Evolutionary conservation across 1,140 invertebrate species (phyloP), one percentile per base, ranked within the genome.

Genomic region (Drosophila ananassae): DNA sequence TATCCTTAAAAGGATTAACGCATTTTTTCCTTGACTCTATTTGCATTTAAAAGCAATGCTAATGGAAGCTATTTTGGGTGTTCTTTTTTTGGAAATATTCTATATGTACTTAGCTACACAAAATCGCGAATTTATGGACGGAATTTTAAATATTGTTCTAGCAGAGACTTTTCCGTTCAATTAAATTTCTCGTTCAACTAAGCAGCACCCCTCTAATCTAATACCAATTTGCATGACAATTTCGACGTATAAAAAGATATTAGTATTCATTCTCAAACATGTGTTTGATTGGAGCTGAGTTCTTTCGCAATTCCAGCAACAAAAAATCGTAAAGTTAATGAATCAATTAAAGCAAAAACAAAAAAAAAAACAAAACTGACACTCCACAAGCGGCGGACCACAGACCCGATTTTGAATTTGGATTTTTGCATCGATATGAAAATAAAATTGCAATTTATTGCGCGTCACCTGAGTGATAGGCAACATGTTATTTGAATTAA

Each of bases 401-500:
- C 10, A 55, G 69, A 77, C 62, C 59, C 50, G 68, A 73, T 57
- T 62, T 47, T 12, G 39, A 8, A 44, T 44, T 44, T 46, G 13
- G 1, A 9, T 57, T 12, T 30, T 39, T 22, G 44, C 52, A 21
- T 37, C 25, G 53, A 13, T 24, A 51, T 67, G 39, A 56, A 61
- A 63, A 67, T 71, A 25, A 22, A 75, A 57, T 39, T 55, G 24
- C n/a, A 50, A 72, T 75, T 81, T 75, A 87, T 69, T 50, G 13
- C 22, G 21, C 47, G 39, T 32, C 55, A 39, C 41, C 60, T 48
- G 59, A 61, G 28, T 58, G 57, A 77, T 64, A 66, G 59, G 39
- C 50, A 63, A 74, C 71, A 83, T 54, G 75, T 64, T 63, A 72
- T 63, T 59, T 54, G 61, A 79, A 60, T 78, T 79, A 64, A 74